A percentile compares a stretch with the other conserved stretches of the same genome.
These are phyloP conservation scores for Loxodonta africana DNA, from an alignment of 2,113 vertebrate genomes.

Conservation along the genomic window DNA sequence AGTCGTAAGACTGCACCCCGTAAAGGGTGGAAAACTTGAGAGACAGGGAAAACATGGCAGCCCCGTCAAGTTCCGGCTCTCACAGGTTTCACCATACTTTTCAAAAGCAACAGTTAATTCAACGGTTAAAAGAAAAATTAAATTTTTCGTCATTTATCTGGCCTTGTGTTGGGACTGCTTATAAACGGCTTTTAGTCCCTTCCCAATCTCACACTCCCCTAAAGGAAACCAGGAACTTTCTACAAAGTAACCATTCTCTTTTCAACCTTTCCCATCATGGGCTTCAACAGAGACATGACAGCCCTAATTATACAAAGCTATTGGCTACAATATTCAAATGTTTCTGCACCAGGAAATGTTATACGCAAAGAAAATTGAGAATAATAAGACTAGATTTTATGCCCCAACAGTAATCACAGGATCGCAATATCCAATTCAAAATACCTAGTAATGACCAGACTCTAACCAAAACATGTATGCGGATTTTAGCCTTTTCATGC, in stretches of 20 bases:
- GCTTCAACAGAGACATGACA: neutral
- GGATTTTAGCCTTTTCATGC: slow-evolving; percentile 49
- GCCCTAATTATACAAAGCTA: neutral
- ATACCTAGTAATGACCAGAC: slow-evolving; percentile 52
- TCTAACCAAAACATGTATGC: neutral
- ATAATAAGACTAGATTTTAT: slow-evolving; percentile 13
- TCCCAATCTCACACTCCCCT: neutral
- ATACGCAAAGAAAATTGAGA: slow-evolving; percentile 34
- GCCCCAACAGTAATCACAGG: slow-evolving; percentile 28
- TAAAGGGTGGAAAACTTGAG: neutral
- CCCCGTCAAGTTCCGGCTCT: neutral
- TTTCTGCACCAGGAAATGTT: neutral
- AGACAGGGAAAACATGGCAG: neutral
- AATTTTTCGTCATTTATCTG: neutral
- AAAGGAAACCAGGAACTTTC: slow-evolving; percentile 53
- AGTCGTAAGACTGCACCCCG: neutral
- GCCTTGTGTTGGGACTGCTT: neutral
- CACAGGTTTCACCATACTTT: neutral
- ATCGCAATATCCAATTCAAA: slow-evolving; percentile 62
- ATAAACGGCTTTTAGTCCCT: neutral
- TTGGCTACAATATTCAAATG: neutral
- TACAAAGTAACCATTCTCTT: neutral
- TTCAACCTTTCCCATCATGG: neutral
- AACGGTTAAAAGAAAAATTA: neutral
- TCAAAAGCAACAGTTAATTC: slow-evolving; percentile 19